phyloP scores from a whole-genome alignment of 2,113 vertebrate species.

The Chelonoidis abingdonii region DNA sequence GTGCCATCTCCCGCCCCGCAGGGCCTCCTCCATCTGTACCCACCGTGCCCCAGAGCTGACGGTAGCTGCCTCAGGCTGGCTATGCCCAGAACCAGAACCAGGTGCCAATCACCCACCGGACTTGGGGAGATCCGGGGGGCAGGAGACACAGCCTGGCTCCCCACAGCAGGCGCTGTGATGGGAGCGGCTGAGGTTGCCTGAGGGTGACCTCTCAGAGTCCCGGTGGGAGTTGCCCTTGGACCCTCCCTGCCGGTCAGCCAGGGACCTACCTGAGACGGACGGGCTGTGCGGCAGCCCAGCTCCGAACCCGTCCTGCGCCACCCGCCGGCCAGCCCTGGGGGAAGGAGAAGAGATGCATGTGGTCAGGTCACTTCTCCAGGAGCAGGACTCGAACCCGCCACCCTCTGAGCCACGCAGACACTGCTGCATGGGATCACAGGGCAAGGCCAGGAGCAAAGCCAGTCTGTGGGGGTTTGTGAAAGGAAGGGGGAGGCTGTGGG shows the following conservation, averaged over 20 bases:
- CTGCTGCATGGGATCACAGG: not conserved
- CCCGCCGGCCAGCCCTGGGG: not conserved
- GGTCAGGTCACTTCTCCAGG: not conserved
- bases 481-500: not conserved
- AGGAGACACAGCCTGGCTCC: no score
- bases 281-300: conserved; percentile 72
- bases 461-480: not conserved
- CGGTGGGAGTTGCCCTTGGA: not conserved
- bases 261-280: not conserved
- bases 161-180: not conserved
- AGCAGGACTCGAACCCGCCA: not conserved
- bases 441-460: not conserved
- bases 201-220: not conserved
- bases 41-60: not conserved
- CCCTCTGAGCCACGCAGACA: not conserved
- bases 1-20: not conserved
- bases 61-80: not conserved
- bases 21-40: not conserved
- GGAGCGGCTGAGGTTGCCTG: no score
- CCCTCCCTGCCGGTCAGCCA: not conserved
- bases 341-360: not conserved
- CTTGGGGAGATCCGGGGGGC: not conserved
- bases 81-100: not conserved
- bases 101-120: not conserved
- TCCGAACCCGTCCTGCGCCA: conserved; percentile 39